Evolutionary conservation across 92 coral and sea anemone genomes (phyloP), one percentile per base, ranked within the genome.

Genomic region (Paragorgia papillata): DNA sequence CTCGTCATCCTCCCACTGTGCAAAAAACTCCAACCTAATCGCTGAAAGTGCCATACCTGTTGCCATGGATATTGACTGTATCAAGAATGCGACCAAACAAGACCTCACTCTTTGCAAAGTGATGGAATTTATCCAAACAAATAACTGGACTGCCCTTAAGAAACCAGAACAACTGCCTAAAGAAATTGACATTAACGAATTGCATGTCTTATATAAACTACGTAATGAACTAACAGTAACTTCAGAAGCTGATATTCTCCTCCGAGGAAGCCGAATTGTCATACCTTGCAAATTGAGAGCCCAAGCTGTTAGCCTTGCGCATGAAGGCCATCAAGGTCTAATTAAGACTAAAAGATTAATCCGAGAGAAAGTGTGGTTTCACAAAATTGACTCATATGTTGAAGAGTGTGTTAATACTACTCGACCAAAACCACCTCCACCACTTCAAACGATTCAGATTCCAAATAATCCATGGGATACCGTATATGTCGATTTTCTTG

Each of bases 241-340:
- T 27, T n/a, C 22, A 8, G 50, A 43, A 8, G 50, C 50, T 9
- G 20, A 62, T 62, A 25, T 62, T 15, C 15, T 62, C 1, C 46
- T 62, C n/a, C 69, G 69, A 6, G 69, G 69, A 15, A 62, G 24
- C 44, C 8, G 69, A 19, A 20, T 58, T 6, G 33, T 58, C 3
- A 6, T 58, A 20, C 65, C 65, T 19, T 20, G 18, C 15, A n/a
- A 22, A 25, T 58, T 58, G 17, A 18, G 22, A 58, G 29, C 27
- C 12, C 69, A 32, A 25, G 69, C 34, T 17, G 32, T 62, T 19
- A 14, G 32, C 13, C 41, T 62, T 7, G 69, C 69, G 39, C 69
- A 62, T 22, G 69, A 62, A 33, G 69, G 69, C 1, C 69, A 62
- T 19, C 69, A 62, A 33, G 69, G 69, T 18, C 69, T 25, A 12